Evolutionary conservation across 1,140 invertebrate species (phyloP).

Genomic region (Bombus turneri): DNA sequence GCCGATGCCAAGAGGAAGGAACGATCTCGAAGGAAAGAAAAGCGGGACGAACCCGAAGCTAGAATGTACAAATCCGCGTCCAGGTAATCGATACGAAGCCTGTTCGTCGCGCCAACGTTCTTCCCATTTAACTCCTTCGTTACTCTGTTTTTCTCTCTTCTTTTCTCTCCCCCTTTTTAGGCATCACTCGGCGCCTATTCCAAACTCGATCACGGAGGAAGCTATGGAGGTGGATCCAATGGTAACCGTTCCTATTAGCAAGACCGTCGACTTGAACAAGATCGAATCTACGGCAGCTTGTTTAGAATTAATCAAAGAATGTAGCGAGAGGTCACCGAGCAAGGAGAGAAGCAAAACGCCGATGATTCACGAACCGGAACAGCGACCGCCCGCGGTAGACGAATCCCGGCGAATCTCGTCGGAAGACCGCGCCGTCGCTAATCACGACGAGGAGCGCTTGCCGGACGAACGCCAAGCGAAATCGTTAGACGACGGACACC

Average conservation of each 20-base stretch:
- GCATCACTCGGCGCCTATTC: slow-evolving; percentile 76
- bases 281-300: slow-evolving; percentile 54
- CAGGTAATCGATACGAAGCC: slow-evolving; percentile 47
- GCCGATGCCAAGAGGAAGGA: slow-evolving; percentile 85
- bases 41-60: slow-evolving; percentile 69
- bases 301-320: slow-evolving; percentile 70
- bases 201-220: slow-evolving; percentile 74
- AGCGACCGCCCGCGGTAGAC: neutral
- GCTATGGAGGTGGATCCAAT: slow-evolving; percentile 75
- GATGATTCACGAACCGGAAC: neutral
- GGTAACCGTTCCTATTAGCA: slow-evolving; percentile 61
- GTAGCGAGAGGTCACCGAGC: slow-evolving; percentile 70
- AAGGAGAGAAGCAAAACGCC: slow-evolving; percentile 75
- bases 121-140: neutral
- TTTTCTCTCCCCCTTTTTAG: slow-evolving; percentile 30
- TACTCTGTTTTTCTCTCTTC: no score
- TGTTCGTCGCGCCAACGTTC: neutral
- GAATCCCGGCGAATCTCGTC: neutral
- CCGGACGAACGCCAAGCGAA: neutral
- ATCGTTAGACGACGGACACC: neutral
- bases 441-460: neutral
- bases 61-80: slow-evolving; percentile 69
- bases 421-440: neutral
- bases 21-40: slow-evolving; percentile 78
- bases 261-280: slow-evolving; percentile 52